phyloP scores from a whole-genome alignment of 37 sponge, comb jelly and placozoan species.

The Cladorhizidae sp. region DNA sequence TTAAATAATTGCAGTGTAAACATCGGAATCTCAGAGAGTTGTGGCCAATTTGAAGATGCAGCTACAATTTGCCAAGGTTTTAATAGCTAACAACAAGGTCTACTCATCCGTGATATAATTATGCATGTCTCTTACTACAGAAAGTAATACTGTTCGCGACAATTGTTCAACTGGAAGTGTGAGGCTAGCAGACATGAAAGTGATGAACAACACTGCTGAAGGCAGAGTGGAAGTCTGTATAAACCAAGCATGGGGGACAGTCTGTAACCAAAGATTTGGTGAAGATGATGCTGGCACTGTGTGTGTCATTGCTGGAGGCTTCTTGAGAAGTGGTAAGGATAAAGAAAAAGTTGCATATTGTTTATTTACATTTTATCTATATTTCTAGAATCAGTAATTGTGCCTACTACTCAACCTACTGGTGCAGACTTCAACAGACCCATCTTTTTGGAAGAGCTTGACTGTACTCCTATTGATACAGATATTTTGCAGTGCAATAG shows the following conservation, averaged over 20 bases:
- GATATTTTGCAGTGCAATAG: constrained; percentile 20
- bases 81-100: no score
- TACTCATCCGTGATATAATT: no score
- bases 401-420: background rate
- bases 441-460: constrained; percentile 26
- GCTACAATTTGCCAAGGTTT: constrained; percentile 39
- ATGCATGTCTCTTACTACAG: no score
- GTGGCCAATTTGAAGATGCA: constrained; percentile 36
- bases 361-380: background rate
- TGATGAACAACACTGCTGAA: background rate
- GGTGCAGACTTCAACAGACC: constrained; percentile 11
- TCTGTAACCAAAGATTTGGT: constrained; percentile 22
- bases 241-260: constrained; percentile 65
- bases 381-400: constrained; percentile 2
- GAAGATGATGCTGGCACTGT: constrained; percentile 36
- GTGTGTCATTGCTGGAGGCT: constrained; percentile 31
- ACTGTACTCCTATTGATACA: constrained; percentile 21
- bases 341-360: background rate
- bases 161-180: constrained; percentile 34
- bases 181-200: constrained; percentile 16
- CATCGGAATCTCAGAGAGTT: background rate
- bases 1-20: constrained; percentile 8
- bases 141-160: background rate
- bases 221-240: constrained; percentile 59
- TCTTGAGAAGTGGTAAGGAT: constrained; percentile 26